These are phyloP conservation scores for Sarcophaga subvicina DNA, from an alignment of 2,888 invertebrate species.

Conservation along the genomic window DNA sequence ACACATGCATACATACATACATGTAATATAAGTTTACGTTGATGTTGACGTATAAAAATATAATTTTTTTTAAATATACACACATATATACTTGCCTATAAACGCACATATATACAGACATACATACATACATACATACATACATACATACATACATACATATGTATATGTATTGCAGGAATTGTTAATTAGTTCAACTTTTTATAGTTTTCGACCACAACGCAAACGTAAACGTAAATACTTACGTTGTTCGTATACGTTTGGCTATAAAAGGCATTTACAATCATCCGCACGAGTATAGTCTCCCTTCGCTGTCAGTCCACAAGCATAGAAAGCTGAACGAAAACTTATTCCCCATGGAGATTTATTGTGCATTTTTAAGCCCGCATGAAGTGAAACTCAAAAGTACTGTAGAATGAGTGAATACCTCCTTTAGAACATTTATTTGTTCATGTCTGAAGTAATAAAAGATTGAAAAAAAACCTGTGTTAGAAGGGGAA, in stretches of 20 bases:
- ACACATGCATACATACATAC: not conserved
- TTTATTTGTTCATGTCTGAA: constrained; percentile 22
- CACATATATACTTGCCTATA: not conserved
- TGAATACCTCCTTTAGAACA: not conserved
- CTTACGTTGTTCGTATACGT: not conserved
- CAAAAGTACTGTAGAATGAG: not conserved
- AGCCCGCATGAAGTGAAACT: not conserved
- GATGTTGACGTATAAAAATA: constrained; percentile 24
- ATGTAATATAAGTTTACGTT: constrained; percentile 6
- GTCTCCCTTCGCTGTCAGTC: not conserved
- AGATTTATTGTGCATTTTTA: not conserved
- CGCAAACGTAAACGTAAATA: constrained; percentile 21
- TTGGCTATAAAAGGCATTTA: not conserved
- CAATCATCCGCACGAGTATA: not conserved
- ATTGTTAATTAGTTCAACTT: constrained; percentile 59
- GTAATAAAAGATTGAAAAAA: constrained; percentile 2
- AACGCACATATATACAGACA: not conserved
- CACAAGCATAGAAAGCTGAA: not conserved
- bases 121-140: not conserved
- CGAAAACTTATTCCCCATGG: not conserved
- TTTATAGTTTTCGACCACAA: constrained; percentile 52
- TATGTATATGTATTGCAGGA: not conserved
- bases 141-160: not conserved
- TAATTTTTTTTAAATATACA: constrained; percentile 22
- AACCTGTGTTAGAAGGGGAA: not conserved